Base-by-base conservation (phyloP, 2,797 vertebrate genomes). In the Sebastes matsubarae region DNA sequence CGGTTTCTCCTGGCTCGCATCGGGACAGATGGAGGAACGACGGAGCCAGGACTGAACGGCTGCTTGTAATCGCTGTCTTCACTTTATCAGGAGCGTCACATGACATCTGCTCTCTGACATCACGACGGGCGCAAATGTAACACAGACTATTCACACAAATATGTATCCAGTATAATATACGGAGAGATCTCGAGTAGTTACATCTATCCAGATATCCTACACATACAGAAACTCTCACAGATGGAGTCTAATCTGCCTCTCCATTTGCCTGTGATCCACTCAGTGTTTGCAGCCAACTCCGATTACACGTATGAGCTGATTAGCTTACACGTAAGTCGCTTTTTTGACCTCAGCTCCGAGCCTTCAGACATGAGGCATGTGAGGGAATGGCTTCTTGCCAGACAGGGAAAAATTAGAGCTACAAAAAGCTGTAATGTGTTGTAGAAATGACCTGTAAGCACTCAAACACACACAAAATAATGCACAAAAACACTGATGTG, bases 231-330 rank as follows among this genome's bases (percentile, higher is more conserved):
- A 71, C 9, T 16, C 16, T 55, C 57, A 70, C 57, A 50, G 60
- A 42, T 4, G 2, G 38, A 67, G 63, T 30, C 50, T 86, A 80
- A 86, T 89, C 85, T 64, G 81, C 54, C 59, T 78, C 65, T 75
- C 86, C 80, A 12, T 83, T 86, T 30, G 74, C 61, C 58, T 24
- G 59, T 87, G 87, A 89, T 90, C 65, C 69, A 5, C 38, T 88
- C 79, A 64, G 77, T 55, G 81, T 82, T 80, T 70, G 81, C 72
- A 64, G 85, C 72, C 86, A 83, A 68, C 77, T 80, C 64, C 6
- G 83, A 89, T 91, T 88, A 87, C 75, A 4, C 6, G 2, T 68
- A 75, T 81, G 82, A 90, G 86, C 88, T 85, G 77, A 93, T 93
- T 86, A 89, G 72, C 84, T 88, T 69, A 61, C 77, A 77, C 79